Evolutionary conservation across 2,113 vertebrate genomes (phyloP), one percentile per base, ranked within the genome.

Genomic region (Asarcornis scutulata): DNA sequence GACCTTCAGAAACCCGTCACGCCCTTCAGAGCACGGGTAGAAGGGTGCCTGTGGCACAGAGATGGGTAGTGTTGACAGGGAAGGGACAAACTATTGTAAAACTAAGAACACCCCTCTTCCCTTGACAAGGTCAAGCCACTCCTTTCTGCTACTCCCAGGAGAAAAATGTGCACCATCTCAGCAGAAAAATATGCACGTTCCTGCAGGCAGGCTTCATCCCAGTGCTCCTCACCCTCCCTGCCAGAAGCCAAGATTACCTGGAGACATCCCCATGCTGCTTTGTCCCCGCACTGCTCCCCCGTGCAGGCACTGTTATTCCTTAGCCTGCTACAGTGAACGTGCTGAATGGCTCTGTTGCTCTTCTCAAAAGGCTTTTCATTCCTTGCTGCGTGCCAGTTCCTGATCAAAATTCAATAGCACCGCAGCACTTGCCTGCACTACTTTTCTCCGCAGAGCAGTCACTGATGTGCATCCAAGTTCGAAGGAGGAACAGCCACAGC

Each of bases 371-470:
- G 67, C 40, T 93, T 84, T 92, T 74, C 67, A 46, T 27, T 68
- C n/a, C 83, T 69, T 76, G n/a, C 66, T 42, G 58, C 63, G 66
- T 83, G 88, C 80, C 79, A 15, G 5, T 68, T 52, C 71, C 83
- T 84, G 83, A 93, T 94, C 95, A 92, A 48, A 93, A 97, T 92
- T 88, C 88, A 92, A 25, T 3, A 69, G 55, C 13, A 52, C 86
- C 6, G 44, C 95, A 96, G 96, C 77, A 58, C 88, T 59, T 1
- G 40, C 56, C 80, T 29, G 88, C 69, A 12, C 80, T 40, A 32
- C 2, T 0, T 12, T 66, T 40, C 79, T 93, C 66, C 2, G 6
- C 3, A 1, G 16, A 72, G 62, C 64, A 59, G 48, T 25, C 86
- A 59, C 31, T 4, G 4, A 62, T 55, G 83, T 27, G 40, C 58